phyloP scores from a whole-genome alignment of 2,888 invertebrate species.

The Archaeoteleia sp. region DNA sequence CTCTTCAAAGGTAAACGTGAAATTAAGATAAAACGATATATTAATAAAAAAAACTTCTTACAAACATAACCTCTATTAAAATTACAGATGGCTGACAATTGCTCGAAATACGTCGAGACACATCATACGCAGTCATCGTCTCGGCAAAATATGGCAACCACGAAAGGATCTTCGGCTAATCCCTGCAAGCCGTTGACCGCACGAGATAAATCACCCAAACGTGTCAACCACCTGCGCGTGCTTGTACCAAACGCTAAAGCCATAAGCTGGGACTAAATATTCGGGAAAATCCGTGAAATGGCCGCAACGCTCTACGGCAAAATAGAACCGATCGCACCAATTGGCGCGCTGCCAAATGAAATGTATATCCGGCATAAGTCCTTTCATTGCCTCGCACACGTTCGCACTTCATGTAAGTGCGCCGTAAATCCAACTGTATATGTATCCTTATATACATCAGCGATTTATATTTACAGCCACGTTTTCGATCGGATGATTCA shows the following conservation, averaged over 20 bases:
- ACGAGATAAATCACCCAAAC: conserved; percentile 64
- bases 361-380: conserved; percentile 67
- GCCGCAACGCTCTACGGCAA: conserved; percentile 54
- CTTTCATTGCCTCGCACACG: conserved; percentile 52
- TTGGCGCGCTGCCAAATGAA: conserved; percentile 72
- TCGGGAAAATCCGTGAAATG: conserved; percentile 68
- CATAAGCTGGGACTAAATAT: conserved; percentile 69
- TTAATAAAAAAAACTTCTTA: no score
- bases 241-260: conserved; percentile 64
- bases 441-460: background rate
- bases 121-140: background rate
- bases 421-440: conserved; percentile 7
- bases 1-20: no score
- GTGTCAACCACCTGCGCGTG: conserved; percentile 67
- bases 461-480: conserved; percentile 1
- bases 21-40: no score
- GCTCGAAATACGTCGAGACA: no score
- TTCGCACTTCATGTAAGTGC: conserved; percentile 3
- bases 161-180: conserved; percentile 56
- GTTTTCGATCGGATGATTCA: no score
- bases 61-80: no score
- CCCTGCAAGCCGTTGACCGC: conserved; percentile 55
- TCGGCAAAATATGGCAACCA: conserved; percentile 24
- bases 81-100: no score
- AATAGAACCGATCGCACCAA: conserved; percentile 67